Conservation (phyloP, 2,888 invertebrate species). For the Nineta flava region DNA sequence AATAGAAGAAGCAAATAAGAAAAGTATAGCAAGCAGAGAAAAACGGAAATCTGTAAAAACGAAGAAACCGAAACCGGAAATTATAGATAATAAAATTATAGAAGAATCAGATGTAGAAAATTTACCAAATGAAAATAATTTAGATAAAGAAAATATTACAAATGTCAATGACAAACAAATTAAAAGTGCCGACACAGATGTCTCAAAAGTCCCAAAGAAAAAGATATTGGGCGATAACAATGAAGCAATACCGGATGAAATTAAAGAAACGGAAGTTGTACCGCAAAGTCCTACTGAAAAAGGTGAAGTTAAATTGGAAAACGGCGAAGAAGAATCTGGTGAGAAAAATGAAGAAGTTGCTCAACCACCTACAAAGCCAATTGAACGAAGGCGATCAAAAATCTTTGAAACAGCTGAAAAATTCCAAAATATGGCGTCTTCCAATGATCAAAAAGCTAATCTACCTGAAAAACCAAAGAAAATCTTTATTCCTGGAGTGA, state of each 20-base stretch:
- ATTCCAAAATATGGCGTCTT: constrained; percentile 38
- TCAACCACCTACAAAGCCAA: constrained; percentile 26
- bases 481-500: constrained; percentile 63
- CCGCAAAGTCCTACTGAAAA: no score
- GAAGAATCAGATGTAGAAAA: constrained; percentile 25
- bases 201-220: constrained; percentile 11
- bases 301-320: constrained; percentile 14
- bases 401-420: constrained; percentile 56
- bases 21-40: constrained; percentile 18
- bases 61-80: constrained; percentile 13
- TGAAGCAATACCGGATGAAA: constrained; percentile 8
- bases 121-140: constrained; percentile 20
- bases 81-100: constrained; percentile 15
- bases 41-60: constrained; percentile 13
- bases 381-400: constrained; percentile 46
- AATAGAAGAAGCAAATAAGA: constrained; percentile 26
- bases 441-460: constrained; percentile 20
- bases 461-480: constrained; percentile 52
- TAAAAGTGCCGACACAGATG: constrained; percentile 12
- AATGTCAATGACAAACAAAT: constrained; percentile 12
- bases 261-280: constrained; percentile 10
- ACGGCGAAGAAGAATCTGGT: constrained; percentile 15
- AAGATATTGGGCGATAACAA: constrained; percentile 12
- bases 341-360: constrained; percentile 12
- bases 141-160: constrained; percentile 19